Evolutionary conservation across 2,888 invertebrate species (phyloP).

Genomic region (Protodeltote pygarga): DNA sequence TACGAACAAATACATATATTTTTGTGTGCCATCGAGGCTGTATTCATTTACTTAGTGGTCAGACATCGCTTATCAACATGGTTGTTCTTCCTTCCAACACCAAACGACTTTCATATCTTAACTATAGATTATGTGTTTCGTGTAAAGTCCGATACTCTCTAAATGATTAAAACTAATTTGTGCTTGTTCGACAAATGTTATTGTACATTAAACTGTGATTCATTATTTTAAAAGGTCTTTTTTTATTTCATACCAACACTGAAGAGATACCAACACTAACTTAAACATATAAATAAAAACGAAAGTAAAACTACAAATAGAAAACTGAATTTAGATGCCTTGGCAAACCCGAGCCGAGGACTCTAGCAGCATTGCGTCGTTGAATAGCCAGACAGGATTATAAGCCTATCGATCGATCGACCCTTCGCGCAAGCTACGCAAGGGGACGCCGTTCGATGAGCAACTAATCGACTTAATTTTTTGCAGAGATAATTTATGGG

Average conservation of each 20-base stretch:
- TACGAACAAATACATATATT: constrained; percentile 45
- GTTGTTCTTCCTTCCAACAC: constrained; percentile 24
- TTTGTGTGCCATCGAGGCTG: constrained; percentile 50
- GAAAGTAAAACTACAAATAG: too few species aligned
- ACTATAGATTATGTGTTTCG: constrained; percentile 22
- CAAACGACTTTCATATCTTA: constrained; percentile 30
- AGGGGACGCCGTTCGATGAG: too few species aligned
- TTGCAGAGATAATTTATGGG: too few species aligned
- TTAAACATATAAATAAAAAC: too few species aligned
- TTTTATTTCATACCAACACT: constrained; percentile 7
- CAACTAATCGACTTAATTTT: too few species aligned
- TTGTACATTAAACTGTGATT: constrained; percentile 51
- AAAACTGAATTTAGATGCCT: too few species aligned
- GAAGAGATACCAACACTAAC: too few species aligned
- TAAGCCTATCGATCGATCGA: too few species aligned
- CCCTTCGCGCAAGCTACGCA: too few species aligned
- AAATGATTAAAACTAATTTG: constrained; percentile 38
- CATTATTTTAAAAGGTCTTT: constrained; percentile 34
- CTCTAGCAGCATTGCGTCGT: too few species aligned
- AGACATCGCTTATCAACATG: constrained; percentile 23
- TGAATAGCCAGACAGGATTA: too few species aligned
- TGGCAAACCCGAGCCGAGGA: too few species aligned
- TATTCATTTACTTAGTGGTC: constrained; percentile 32
- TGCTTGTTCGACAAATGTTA: constrained; percentile 48
- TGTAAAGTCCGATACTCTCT: constrained; percentile 39